Conservation (phyloP, 2,888 invertebrate genomes). For the Chelonus formosanus region DNA sequence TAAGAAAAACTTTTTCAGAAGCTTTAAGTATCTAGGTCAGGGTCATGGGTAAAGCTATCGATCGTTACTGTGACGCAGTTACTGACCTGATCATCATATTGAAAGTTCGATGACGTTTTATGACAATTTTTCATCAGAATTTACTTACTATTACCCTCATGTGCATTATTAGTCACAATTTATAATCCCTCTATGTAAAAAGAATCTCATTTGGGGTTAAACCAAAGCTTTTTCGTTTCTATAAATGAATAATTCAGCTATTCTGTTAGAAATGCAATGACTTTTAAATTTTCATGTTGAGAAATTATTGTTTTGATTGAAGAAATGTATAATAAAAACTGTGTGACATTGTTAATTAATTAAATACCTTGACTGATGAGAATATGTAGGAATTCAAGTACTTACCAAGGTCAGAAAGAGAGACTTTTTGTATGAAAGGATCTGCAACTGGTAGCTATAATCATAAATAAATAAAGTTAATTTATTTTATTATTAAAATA, state of each 20-base stretch:
- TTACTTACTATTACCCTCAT: no score
- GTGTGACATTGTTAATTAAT: slow-evolving; percentile 6
- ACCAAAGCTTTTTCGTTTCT: no score
- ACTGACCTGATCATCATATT: slow-evolving; percentile 1
- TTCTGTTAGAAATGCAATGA: neutral
- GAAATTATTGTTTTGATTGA: neutral
- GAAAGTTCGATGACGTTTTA: neutral
- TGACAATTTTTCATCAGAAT: no score
- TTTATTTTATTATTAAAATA: neutral
- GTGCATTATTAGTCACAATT: no score
- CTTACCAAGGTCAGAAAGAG: slow-evolving; percentile 80
- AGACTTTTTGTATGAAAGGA: slow-evolving; percentile 84
- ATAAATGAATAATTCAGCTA: no score
- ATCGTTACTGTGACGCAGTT: slow-evolving; percentile 25
- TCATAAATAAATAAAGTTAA: slow-evolving; percentile 9
- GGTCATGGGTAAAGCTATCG: slow-evolving; percentile 37
- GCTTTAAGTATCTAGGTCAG: slow-evolving; percentile 33
- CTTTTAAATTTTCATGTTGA: neutral
- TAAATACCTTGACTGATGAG: neutral
- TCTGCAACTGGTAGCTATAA: slow-evolving; percentile 89
- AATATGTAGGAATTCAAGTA: slow-evolving; percentile 44
- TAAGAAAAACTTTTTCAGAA: no score
- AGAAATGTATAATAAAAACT: neutral
- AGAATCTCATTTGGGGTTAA: no score
- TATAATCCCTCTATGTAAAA: no score